Evolutionary conservation across 2,797 vertebrate species (phyloP).

Genomic region (Novumbra hubbsi): DNA sequence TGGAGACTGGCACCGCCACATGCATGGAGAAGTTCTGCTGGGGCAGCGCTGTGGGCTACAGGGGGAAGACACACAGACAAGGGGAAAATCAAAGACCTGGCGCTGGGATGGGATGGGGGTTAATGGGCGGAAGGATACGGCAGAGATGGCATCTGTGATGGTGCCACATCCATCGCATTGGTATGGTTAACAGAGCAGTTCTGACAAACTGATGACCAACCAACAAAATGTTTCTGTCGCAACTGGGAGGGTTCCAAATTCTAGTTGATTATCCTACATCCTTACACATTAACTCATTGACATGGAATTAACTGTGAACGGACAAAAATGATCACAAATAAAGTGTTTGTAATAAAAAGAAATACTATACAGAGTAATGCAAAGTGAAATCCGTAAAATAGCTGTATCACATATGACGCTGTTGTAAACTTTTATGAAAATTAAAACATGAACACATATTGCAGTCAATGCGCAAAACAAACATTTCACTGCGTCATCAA

Average conservation of each 20-base stretch:
- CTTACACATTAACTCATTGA: not conserved
- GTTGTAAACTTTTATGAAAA: not conserved
- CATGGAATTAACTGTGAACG: not conserved
- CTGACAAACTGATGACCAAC: not conserved
- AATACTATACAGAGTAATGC: not conserved
- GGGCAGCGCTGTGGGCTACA: slow-evolving; percentile 88
- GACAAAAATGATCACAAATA: not conserved
- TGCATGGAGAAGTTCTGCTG: slow-evolving; percentile 99
- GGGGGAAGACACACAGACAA: slow-evolving; percentile 44
- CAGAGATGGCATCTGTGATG: not conserved
- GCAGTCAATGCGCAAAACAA: slow-evolving; percentile 16
- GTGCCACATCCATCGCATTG: slow-evolving; percentile 27
- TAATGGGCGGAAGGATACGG: slow-evolving; percentile 31
- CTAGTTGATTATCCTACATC: not conserved
- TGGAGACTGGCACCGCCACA: slow-evolving; percentile 95
- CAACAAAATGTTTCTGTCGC: not conserved
- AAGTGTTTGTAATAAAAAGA: not conserved
- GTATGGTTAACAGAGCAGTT: slow-evolving; percentile 46
- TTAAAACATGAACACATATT: slow-evolving; percentile 22
- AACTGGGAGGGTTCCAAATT: not conserved
- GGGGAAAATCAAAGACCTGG: slow-evolving; percentile 37
- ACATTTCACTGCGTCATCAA: not conserved
- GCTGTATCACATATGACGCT: not conserved
- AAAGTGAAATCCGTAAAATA: not conserved
- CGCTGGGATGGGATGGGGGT: slow-evolving; percentile 21